Evolutionary conservation across 1,140 invertebrate species (phyloP), one percentile per base, ranked within the genome.

Genomic region (Drosophila suzukii): DNA sequence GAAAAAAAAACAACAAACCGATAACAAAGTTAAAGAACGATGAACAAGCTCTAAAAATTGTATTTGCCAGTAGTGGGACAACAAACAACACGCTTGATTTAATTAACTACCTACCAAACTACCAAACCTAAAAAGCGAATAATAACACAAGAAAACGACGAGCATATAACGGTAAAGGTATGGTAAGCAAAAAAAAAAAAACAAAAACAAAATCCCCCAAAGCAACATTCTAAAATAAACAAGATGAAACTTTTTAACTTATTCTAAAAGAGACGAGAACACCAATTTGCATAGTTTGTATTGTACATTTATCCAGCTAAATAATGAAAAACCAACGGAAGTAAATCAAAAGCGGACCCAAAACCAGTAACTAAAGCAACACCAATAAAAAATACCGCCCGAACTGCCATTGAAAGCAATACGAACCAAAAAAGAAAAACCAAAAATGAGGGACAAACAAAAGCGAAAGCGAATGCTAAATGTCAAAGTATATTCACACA

Each of bases 381-480:
- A 72, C 43, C 60, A 75, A 74, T 47, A 54, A 67, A 30, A 76
- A 77, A 56, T 81, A 85, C 68, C 78, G 83, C 65, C 75, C 88
- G 71, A 90, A 90, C 88, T 90, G 88, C 88, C 88, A 91, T 86
- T 73, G 77, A 78, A 91, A 88, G 77, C 81, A 84, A 88, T 78
- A 88, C 73, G 39, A 91, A 60, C 56, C 63, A 50, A 27, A 78
- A 75, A 76, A 65, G 6, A 55, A 62, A 61, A 38, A 67, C 58
- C 47, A 41, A 58, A 49, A 61, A 59, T 57, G 43, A 72, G 34
- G 61, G n/a, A 67, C 24, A 17, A 43, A 43, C 20, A 39, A 38
- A 51, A 53, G 12, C 32, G 11, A 68, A 62, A 65, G 32, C 41
- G 32, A 34, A 34, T 43, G n/a, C 58, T 38, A 62, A 55, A 57